These are phyloP conservation scores for Eristalis intricaria DNA, from an alignment of 2,888 invertebrate genomes.

Conservation along the genomic window DNA sequence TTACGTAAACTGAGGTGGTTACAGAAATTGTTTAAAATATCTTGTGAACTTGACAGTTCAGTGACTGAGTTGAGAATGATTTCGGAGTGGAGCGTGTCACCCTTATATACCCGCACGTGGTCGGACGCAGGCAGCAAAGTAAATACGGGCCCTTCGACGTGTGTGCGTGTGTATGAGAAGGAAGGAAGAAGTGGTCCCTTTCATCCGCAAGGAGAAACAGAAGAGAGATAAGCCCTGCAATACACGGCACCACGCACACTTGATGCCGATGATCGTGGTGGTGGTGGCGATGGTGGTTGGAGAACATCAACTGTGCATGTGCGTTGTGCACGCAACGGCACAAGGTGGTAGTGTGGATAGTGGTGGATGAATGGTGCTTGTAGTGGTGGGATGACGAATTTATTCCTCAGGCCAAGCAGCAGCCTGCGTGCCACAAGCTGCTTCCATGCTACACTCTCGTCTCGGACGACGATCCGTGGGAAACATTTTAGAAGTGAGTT, in stretches of 20 bases:
- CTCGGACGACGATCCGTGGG: slow-evolving; percentile 78
- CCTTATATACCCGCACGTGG: slow-evolving; percentile 81
- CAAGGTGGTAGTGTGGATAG: slow-evolving; percentile 6
- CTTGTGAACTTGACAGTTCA: slow-evolving; percentile 73
- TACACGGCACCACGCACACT: not conserved
- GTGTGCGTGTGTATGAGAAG: slow-evolving; percentile 14
- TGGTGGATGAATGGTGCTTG: slow-evolving; percentile 70
- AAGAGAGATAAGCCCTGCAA: slow-evolving; percentile 41
- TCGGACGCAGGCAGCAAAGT: slow-evolving; percentile 73
- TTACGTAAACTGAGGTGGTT: not conserved
- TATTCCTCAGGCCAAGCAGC: slow-evolving; percentile 74
- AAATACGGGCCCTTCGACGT: slow-evolving; percentile 29
- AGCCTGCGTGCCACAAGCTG: slow-evolving; percentile 74
- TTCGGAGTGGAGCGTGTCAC: slow-evolving; percentile 74
- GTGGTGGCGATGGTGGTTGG: slow-evolving; percentile 48
- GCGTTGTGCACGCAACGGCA: slow-evolving; percentile 24
- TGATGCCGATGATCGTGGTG: slow-evolving; percentile 17
- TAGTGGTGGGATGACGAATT: slow-evolving; percentile 76
- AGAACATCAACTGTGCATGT: slow-evolving; percentile 17
- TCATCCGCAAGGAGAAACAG: slow-evolving; percentile 34
- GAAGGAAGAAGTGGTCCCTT: slow-evolving; percentile 24
- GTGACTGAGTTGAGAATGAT: slow-evolving; percentile 79
- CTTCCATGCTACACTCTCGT: slow-evolving; percentile 76
- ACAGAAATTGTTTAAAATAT: not conserved
- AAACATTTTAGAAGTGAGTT: slow-evolving; percentile 81